Evolutionary conservation across 35 echinoderm and acorn worm genomes (phyloP), one percentile per base, ranked within the genome.

Genomic region (Acanthaster planci): DNA sequence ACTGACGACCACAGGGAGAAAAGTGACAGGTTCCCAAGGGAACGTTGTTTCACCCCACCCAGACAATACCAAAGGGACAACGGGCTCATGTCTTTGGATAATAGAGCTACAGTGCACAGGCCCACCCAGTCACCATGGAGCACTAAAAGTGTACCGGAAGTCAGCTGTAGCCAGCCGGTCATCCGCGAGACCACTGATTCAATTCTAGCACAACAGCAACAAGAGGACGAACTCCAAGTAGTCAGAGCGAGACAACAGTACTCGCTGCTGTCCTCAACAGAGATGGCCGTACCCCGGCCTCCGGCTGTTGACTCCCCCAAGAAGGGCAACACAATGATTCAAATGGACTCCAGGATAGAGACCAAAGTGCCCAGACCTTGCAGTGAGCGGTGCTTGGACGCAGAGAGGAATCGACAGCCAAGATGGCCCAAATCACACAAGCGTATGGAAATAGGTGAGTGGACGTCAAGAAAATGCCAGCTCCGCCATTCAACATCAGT

Each of bases 11-110:
- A 72, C 34, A 72, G 64, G 64, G 64, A 72, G 64, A 72, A 34
- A 72, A 72, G 64, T 72, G 64, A 72, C 64, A 72, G 64, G 64
- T 14, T 72, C 64, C 64, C 64, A 72, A 26, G 64, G 64, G 64
- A 72, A 6, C 34, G 64, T 72, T 72, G 64, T 72, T 72, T 72
- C 34, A 72, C 64, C 64, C 64, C 64, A 36, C 30, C 64, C 64
- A 72, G 34, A 72, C 64, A 72, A 72, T 72, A 72, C 64, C 64
- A 72, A 72, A 72, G 64, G 64, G 64, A 72, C 64, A 72, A 72
- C 64, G 34, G 64, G 34, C 64, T 72, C 18, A 72, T 34, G 64
- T 31, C 64, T 31, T 34, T 72, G 64, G 64, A 34, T 72, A 72
- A 72, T 72, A 72, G 30, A 72, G 64, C 64, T 26, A 47, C 12